These are phyloP conservation scores for Brachionus plicatilis DNA, from an alignment of 1,140 invertebrate species.

Conservation along the genomic window DNA sequence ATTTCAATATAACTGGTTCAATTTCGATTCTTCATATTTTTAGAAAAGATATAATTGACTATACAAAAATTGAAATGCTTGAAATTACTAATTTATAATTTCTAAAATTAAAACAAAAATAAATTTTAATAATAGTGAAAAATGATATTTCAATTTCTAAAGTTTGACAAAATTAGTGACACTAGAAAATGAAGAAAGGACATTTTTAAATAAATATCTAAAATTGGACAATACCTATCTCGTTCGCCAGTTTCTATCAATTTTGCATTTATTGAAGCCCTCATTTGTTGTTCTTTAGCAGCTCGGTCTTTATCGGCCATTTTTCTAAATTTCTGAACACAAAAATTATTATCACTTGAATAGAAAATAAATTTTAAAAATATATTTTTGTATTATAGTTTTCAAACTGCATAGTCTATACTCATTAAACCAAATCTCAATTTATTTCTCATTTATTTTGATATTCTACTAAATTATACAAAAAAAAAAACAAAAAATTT, in stretches of 20 bases:
- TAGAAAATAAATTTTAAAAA: not conserved
- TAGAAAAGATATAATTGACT: no score
- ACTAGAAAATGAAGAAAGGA: not conserved
- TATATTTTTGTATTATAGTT: not conserved
- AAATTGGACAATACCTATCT: slow-evolving; percentile 1
- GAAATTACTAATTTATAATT: no score
- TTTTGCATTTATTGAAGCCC: slow-evolving; percentile 40
- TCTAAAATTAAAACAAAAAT: no score
- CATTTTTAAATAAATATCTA: not conserved
- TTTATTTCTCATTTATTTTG: not conserved
- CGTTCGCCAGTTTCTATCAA: slow-evolving; percentile 39
- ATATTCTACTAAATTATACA: not conserved
- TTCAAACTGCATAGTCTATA: not conserved
- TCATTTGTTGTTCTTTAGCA: slow-evolving; percentile 38
- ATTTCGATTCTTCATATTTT: no score
- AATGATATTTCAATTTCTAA: no score
- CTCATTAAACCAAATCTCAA: not conserved
- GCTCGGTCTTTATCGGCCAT: slow-evolving; percentile 31
- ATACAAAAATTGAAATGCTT: no score
- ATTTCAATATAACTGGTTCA: no score
- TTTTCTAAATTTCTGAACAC: not conserved
- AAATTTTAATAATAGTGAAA: no score
- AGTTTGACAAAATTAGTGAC: no score
- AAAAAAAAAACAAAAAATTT: not conserved
- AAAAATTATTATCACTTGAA: not conserved